phyloP scores from a whole-genome alignment of 2,113 vertebrate species.

The Anarhynchus alexandrinus region DNA sequence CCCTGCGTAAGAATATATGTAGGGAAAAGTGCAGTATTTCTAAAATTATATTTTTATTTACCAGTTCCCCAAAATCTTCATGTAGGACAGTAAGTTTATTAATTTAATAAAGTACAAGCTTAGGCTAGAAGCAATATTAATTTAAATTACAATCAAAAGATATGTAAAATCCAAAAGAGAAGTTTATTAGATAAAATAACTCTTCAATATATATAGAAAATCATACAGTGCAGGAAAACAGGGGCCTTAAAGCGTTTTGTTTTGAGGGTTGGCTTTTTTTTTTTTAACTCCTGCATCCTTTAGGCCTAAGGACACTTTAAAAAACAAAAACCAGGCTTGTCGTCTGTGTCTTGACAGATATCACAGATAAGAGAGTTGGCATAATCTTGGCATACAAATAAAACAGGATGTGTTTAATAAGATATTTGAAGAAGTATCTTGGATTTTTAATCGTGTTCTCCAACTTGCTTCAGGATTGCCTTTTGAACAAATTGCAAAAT shows the following conservation, averaged over 20 bases:
- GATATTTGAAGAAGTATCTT: conserved; percentile 40
- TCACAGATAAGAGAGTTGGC: conserved; percentile 44
- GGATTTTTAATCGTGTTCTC: background rate
- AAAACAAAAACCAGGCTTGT: conserved; percentile 37
- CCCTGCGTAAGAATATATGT: background rate
- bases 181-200: background rate
- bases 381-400: conserved; percentile 28
- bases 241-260: background rate
- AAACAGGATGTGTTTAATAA: conserved; percentile 58
- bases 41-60: background rate
- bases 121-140: background rate
- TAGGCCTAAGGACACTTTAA: conserved; percentile 17
- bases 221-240: background rate
- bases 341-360: conserved; percentile 43
- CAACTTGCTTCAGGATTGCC: background rate
- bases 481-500: conserved; percentile 44
- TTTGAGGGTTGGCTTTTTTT: background rate
- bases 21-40: background rate
- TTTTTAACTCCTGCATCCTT: background rate
- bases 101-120: background rate
- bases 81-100: background rate
- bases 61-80: background rate
- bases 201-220: background rate
- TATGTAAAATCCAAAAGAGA: background rate
- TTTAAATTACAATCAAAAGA: background rate